Conservation (phyloP, 2,113 vertebrate species). For the Tetraodon nigroviridis region DNA sequence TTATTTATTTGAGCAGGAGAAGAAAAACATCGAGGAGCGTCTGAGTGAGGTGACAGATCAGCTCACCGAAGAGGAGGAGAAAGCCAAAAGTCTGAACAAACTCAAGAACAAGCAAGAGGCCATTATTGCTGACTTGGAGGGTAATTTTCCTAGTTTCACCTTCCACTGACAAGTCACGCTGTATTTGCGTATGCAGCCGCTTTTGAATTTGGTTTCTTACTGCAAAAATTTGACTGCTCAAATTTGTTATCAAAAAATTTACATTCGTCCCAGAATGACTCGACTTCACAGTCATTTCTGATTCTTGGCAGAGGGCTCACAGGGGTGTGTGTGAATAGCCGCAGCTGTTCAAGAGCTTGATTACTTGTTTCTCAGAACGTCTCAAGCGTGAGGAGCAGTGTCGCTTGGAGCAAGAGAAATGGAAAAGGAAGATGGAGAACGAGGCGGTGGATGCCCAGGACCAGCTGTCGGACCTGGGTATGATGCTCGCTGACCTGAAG, state of each 20-base stretch:
- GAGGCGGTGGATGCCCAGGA: conserved; percentile 86
- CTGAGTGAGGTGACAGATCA: conserved; percentile 81
- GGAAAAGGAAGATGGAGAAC: conserved; percentile 81
- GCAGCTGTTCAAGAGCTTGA: too few species aligned
- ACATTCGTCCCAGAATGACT: too few species aligned
- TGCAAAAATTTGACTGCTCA: neutral
- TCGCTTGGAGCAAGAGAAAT: conserved; percentile 87
- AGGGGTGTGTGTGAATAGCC: too few species aligned
- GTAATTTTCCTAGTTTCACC: conserved; percentile 53
- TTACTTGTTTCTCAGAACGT: conserved; percentile 74
- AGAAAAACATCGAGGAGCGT: conserved; percentile 83
- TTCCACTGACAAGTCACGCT: neutral
- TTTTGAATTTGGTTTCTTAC: neutral
- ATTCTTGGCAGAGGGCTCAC: too few species aligned
- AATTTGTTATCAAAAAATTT: neutral
- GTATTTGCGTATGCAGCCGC: neutral
- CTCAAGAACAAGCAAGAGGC: conserved; percentile 88
- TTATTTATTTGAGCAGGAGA: conserved; percentile 74
- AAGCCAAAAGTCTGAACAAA: conserved; percentile 86
- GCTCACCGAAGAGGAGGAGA: conserved; percentile 87
- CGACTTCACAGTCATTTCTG: too few species aligned
- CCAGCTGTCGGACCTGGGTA: conserved; percentile 81
- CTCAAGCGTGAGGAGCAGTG: conserved; percentile 88
- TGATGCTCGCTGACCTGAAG: conserved; percentile 77
- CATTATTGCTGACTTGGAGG: conserved; percentile 83